phyloP scores from a whole-genome alignment of 1,140 invertebrate genomes.

The Aricia agestis region DNA sequence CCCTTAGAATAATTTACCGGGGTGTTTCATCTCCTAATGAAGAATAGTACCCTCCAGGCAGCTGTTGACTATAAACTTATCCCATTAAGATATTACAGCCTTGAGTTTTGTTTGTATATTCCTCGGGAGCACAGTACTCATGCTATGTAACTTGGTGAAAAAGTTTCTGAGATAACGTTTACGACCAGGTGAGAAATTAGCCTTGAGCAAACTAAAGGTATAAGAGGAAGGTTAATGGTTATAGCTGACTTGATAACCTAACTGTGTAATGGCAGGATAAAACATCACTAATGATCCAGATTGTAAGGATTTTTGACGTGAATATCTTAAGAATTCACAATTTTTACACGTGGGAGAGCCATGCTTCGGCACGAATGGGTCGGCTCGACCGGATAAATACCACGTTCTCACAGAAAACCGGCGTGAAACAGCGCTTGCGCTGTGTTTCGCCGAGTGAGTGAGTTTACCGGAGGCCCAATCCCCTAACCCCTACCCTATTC shows the following conservation, averaged over 20 bases:
- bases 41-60: constrained; percentile 61
- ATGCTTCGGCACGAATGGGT: too few relatives aligned
- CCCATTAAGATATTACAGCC: constrained; percentile 67
- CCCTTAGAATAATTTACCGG: constrained; percentile 66
- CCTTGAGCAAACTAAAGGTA: not conserved
- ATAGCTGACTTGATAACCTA: not conserved
- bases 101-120: constrained; percentile 34
- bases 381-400: too few relatives aligned
- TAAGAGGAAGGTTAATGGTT: not conserved
- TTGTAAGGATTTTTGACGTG: too few relatives aligned
- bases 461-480: too few relatives aligned
- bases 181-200: not conserved
- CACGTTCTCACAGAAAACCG: too few relatives aligned
- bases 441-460: too few relatives aligned
- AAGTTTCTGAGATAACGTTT: not conserved
- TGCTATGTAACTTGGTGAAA: constrained; percentile 8
- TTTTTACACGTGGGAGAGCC: too few relatives aligned
- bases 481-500: too few relatives aligned
- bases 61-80: constrained; percentile 57
- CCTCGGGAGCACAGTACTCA: constrained; percentile 18
- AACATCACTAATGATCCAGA: not conserved
- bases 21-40: constrained; percentile 57
- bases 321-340: too few relatives aligned
- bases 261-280: too few relatives aligned
- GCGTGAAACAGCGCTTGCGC: too few relatives aligned